Percentiles rank a stretch among this genome's conserved stretches.
phyloP scores from a whole-genome alignment of 1,140 invertebrate species.

The Marisa cornuarietis region DNA sequence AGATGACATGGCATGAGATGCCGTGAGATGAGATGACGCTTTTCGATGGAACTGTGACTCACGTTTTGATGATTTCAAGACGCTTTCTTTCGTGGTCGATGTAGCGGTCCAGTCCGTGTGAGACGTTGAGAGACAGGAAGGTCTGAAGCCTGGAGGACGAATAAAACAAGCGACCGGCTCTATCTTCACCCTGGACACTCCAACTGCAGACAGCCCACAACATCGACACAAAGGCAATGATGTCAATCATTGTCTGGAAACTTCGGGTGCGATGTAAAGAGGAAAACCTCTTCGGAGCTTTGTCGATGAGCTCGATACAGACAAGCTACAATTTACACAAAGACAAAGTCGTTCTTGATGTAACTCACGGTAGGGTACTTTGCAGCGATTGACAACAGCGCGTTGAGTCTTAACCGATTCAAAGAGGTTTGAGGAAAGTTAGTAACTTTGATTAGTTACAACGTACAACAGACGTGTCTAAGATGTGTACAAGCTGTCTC shows the following conservation, averaged over 20 bases:
- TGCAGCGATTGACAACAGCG: no score
- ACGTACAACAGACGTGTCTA: no score
- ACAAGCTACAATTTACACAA: neutral
- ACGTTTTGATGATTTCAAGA: conserved; percentile 14
- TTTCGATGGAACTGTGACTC: neutral
- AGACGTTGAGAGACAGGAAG: neutral
- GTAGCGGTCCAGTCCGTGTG: neutral
- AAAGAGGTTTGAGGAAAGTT: no score
- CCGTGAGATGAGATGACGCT: neutral
- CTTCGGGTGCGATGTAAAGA: no score
- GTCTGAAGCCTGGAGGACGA: neutral
- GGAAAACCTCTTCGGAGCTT: no score
- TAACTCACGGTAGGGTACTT: neutral
- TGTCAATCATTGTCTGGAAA: neutral
- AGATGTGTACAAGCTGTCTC: no score
- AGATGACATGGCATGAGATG: neutral
- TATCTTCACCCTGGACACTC: no score
- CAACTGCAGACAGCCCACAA: neutral
- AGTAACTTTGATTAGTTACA: no score
- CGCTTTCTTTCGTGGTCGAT: neutral
- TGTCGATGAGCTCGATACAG: no score
- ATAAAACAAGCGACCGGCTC: no score
- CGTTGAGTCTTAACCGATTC: no score
- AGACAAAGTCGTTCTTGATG: neutral
- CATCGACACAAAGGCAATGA: neutral